phyloP scores from a whole-genome alignment of 2,797 vertebrate species.

The Enteromius unitaeniatus region DNA sequence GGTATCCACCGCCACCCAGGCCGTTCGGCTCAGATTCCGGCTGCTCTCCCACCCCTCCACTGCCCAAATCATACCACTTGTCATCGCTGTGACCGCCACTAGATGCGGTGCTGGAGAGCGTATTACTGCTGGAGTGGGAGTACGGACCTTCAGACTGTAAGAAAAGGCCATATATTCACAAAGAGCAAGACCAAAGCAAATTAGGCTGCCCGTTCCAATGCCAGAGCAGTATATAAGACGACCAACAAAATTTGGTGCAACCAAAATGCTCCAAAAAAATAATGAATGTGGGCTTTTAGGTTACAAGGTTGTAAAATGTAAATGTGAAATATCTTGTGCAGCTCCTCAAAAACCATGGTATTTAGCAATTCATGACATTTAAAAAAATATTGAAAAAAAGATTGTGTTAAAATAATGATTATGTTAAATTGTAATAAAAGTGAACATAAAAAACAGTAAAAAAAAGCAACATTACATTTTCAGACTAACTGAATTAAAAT shows the following conservation, averaged over 20 bases:
- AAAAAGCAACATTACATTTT: neutral
- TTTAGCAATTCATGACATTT: neutral
- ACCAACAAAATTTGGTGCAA: neutral
- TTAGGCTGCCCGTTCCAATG: too few relatives aligned
- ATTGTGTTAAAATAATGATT: neutral
- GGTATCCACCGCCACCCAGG: slow-evolving; percentile 87
- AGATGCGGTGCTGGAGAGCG: slow-evolving; percentile 95
- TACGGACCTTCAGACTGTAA: slow-evolving; percentile 91
- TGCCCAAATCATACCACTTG: slow-evolving; percentile 95
- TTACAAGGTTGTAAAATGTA: neutral
- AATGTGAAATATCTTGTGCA: neutral
- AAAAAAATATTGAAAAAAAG: neutral
- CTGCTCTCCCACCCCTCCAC: slow-evolving; percentile 79
- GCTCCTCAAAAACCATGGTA: neutral
- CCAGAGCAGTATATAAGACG: neutral
- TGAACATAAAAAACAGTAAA: too few relatives aligned
- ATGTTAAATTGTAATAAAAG: neutral
- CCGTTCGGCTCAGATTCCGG: slow-evolving; percentile 89
- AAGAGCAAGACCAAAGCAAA: neutral
- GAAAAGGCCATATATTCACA: neutral
- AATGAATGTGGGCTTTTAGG: neutral
- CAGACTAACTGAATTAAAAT: neutral
- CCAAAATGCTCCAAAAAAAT: neutral
- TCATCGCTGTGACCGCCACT: slow-evolving; percentile 95
- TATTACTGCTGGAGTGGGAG: slow-evolving; percentile 98